A percentile compares a stretch with the other conserved stretches of the same genome.
These are phyloP conservation scores for Branchellion lobata DNA, from an alignment of 2,888 invertebrate species.

Conservation along the genomic window DNA sequence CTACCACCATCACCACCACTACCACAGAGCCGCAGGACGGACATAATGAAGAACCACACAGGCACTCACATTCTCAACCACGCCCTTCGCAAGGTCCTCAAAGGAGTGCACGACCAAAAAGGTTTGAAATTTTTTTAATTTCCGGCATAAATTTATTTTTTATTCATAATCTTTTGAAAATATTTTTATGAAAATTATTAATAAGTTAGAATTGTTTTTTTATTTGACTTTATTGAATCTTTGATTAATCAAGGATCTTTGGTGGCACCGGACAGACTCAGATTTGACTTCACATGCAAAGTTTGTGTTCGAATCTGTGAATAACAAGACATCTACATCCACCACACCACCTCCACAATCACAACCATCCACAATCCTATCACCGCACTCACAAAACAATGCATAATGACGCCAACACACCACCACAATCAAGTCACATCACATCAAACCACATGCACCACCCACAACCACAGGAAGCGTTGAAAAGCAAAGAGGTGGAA, in stretches of 20 bases:
- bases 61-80: slow-evolving; percentile 93
- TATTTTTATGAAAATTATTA: neutral
- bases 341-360: too few species aligned
- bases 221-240: neutral
- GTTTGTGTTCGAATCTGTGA: slow-evolving; percentile 49
- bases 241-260: slow-evolving; percentile 72
- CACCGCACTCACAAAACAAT: too few species aligned
- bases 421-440: too few species aligned
- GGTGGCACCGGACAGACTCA: slow-evolving; percentile 90
- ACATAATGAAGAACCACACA: slow-evolving; percentile 99
- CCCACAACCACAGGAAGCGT: slow-evolving; percentile 68
- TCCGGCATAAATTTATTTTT: neutral
- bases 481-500: slow-evolving; percentile 84
- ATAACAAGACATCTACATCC: too few species aligned
- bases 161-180: neutral
- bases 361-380: too few species aligned
- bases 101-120: slow-evolving; percentile 85
- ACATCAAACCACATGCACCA: too few species aligned
- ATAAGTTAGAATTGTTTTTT: neutral
- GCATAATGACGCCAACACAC: too few species aligned
- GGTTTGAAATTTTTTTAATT: neutral
- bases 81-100: slow-evolving; percentile 81
- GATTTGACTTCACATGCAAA: slow-evolving; percentile 87
- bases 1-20: too few species aligned
- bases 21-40: slow-evolving; percentile 71